These are phyloP conservation scores for Isichthys henryi DNA, from an alignment of 2,113 vertebrate genomes.

Conservation along the genomic window DNA sequence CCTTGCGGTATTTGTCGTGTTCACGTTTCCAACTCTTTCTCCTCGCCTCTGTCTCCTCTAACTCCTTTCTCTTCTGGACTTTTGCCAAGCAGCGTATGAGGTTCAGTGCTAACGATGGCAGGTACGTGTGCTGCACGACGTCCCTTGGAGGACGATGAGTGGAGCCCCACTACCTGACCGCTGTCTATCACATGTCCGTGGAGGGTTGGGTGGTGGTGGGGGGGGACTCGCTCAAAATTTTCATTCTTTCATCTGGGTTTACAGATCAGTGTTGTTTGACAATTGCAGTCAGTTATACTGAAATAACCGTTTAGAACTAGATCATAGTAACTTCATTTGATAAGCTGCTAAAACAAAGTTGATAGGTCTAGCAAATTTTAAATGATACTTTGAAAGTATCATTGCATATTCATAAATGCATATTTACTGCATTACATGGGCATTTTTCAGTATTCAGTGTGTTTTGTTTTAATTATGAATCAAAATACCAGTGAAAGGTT, in stretches of 20 bases:
- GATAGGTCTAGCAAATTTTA: not conserved
- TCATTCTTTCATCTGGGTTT: constrained; percentile 10
- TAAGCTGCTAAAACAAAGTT: not conserved
- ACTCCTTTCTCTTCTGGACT: constrained; percentile 43
- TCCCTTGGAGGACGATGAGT: not conserved
- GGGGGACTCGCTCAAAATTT: not conserved
- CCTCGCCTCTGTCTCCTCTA: constrained; percentile 31
- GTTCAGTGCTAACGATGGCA: constrained; percentile 67
- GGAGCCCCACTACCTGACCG: constrained; percentile 17
- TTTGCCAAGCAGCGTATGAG: constrained; percentile 67
- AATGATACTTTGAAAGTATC: too few relatives aligned
- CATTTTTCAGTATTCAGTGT: not conserved
- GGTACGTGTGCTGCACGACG: constrained; percentile 54
- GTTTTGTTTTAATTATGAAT: not conserved
- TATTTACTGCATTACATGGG: not conserved
- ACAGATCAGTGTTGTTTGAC: not conserved
- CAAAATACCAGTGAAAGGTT: not conserved
- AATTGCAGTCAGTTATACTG: not conserved
- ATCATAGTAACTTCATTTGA: not conserved
- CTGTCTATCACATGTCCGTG: not conserved
- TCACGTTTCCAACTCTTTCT: not conserved
- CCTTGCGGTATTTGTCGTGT: not conserved
- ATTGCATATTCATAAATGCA: too few relatives aligned
- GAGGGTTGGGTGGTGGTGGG: not conserved
- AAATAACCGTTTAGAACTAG: not conserved